phyloP scores from a whole-genome alignment of 37 sponge, comb jelly and placozoan species.

The Beroe forskalii region DNA sequence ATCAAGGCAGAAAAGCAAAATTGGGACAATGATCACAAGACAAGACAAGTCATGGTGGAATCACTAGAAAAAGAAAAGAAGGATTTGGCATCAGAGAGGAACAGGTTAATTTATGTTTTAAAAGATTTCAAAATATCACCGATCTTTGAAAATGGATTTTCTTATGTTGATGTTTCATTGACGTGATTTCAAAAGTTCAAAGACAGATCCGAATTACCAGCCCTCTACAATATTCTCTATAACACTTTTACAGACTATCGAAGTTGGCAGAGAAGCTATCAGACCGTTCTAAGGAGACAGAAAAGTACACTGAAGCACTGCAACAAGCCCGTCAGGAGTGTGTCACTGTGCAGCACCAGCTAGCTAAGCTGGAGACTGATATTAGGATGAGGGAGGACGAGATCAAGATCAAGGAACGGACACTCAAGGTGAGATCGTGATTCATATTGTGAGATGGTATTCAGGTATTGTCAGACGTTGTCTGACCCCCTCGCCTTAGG shows the following conservation, averaged over 20 bases:
- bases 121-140: no score
- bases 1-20: slow-evolving; percentile 28
- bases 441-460: no score
- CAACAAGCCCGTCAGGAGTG: neutral
- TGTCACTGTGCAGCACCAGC: slow-evolving; percentile 32
- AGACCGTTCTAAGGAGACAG: slow-evolving; percentile 13
- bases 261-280: slow-evolving; percentile 51
- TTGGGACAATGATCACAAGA: slow-evolving; percentile 21
- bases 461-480: no score
- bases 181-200: no score
- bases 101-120: neutral
- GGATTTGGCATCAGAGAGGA: neutral
- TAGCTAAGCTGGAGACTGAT: slow-evolving; percentile 50
- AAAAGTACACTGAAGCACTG: slow-evolving; percentile 45
- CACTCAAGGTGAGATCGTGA: neutral
- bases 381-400: slow-evolving; percentile 63
- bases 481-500: no score
- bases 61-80: slow-evolving; percentile 27
- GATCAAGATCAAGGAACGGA: slow-evolving; percentile 15
- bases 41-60: neutral
- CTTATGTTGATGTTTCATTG: no score
- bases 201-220: no score
- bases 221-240: no score
- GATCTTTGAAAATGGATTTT: no score
- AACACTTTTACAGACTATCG: slow-evolving; percentile 14